Conservation (phyloP, 2,888 invertebrate species). For the Alloplasta piceator region DNA sequence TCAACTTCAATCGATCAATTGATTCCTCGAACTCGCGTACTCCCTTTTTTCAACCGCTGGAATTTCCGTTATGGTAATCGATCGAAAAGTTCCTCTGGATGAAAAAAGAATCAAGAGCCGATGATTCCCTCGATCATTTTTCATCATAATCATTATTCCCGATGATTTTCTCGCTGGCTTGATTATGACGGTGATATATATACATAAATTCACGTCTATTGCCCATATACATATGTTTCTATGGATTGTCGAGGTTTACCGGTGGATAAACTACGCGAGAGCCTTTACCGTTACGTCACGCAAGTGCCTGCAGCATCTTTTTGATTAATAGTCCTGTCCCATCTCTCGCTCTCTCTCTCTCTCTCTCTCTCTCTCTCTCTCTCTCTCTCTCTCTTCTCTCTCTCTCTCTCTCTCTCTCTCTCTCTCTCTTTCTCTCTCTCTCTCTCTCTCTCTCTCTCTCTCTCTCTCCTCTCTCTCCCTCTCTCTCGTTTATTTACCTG, state of each 20-base stretch:
- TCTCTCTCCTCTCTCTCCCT: constrained; percentile 36
- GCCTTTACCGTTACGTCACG: constrained; percentile 79
- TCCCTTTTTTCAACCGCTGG: too few species aligned
- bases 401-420: constrained; percentile 25
- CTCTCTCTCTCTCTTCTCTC: background rate
- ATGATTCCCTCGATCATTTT: constrained; percentile 5
- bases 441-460: constrained; percentile 40
- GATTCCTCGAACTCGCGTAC: too few species aligned
- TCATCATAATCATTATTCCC: background rate
- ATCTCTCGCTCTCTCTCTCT: constrained; percentile 52
- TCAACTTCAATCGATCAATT: too few species aligned
- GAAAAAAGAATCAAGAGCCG: constrained; percentile 4
- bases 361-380: background rate
- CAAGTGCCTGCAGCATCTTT: constrained; percentile 74
- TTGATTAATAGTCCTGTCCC: constrained; percentile 80
- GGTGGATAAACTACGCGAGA: constrained; percentile 53
- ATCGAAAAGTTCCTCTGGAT: background rate
- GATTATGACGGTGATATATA: constrained; percentile 64
- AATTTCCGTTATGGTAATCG: too few species aligned
- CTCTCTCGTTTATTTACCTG: constrained; percentile 65
- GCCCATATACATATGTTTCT: constrained; percentile 52
- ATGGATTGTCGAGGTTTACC: constrained; percentile 71
- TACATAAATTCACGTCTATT: constrained; percentile 13
- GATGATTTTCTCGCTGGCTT: constrained; percentile 33
- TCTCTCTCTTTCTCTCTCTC: constrained; percentile 55